phyloP scores from a whole-genome alignment of 2,797 vertebrate species.

The Aerospiza tachiro region DNA sequence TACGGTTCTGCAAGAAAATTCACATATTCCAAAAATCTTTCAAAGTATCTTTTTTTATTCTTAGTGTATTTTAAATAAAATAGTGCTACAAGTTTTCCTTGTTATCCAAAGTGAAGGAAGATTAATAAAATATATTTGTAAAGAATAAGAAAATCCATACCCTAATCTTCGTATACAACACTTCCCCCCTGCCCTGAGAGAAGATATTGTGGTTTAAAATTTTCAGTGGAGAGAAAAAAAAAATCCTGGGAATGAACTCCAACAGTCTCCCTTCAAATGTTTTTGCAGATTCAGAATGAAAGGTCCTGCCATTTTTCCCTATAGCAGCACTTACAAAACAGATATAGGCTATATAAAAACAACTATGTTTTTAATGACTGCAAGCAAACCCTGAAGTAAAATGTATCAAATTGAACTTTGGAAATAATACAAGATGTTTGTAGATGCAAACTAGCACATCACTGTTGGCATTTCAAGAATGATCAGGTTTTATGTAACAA shows the following conservation, averaged over 20 bases:
- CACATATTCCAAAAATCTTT: background rate
- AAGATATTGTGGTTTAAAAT: background rate
- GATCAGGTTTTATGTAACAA: background rate
- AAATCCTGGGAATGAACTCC: background rate
- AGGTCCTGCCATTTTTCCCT: fast-evolving
- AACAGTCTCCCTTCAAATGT: background rate
- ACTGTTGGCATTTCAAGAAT: background rate
- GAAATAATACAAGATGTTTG: background rate
- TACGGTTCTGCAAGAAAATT: background rate
- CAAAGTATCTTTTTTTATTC: background rate
- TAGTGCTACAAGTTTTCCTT: background rate
- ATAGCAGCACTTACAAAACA: fast-evolving
- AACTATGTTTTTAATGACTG: background rate
- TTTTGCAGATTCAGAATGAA: background rate
- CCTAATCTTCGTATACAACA: background rate
- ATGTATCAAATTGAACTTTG: background rate
- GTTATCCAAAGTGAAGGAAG: background rate
- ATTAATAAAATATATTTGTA: background rate
- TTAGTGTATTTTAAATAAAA: background rate
- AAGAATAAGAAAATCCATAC: background rate
- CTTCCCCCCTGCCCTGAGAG: background rate
- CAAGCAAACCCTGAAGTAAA: background rate
- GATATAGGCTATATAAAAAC: background rate
- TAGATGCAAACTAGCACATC: background rate
- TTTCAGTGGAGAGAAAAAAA: background rate